phyloP scores from a whole-genome alignment of 92 coral and sea anemone species.

The Blastomussa wellsi region DNA sequence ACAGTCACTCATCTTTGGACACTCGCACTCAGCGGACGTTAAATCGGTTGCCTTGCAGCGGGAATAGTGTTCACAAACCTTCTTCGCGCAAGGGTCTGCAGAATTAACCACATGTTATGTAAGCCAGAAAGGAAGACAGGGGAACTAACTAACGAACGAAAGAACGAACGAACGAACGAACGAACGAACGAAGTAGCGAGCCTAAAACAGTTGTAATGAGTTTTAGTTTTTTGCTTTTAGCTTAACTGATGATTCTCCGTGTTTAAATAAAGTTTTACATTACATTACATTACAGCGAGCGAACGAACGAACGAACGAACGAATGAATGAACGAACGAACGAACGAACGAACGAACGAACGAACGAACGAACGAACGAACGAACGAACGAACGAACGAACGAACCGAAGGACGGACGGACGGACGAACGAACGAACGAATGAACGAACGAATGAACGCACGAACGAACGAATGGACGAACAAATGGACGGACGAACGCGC shows the following conservation, averaged over 20 bases:
- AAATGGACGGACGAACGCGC: too few relatives aligned
- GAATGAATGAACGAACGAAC: too few relatives aligned
- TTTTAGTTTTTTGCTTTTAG: too few relatives aligned
- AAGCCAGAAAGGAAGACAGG: background rate
- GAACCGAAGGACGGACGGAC: background rate
- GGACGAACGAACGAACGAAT: background rate
- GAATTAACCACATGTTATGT: background rate
- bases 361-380: too few relatives aligned
- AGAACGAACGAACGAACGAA: background rate
- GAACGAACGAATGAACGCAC: background rate
- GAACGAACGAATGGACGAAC: too few relatives aligned
- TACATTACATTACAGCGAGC: too few relatives aligned
- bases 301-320: too few relatives aligned
- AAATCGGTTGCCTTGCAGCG: conserved; percentile 61
- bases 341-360: too few relatives aligned
- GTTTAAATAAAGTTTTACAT: too few relatives aligned
- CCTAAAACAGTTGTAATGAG: too few relatives aligned
- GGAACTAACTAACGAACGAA: background rate
- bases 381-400: too few relatives aligned
- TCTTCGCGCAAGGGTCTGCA: conserved; percentile 71
- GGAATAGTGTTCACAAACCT: conserved; percentile 59
- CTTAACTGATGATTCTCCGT: too few relatives aligned
- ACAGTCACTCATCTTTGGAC: conserved; percentile 75
- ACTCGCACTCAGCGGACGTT: conserved; percentile 66
- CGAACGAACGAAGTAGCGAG: background rate